Evolutionary conservation across 1,140 invertebrate species (phyloP).

Genomic region (Spodoptera frugiperda): DNA sequence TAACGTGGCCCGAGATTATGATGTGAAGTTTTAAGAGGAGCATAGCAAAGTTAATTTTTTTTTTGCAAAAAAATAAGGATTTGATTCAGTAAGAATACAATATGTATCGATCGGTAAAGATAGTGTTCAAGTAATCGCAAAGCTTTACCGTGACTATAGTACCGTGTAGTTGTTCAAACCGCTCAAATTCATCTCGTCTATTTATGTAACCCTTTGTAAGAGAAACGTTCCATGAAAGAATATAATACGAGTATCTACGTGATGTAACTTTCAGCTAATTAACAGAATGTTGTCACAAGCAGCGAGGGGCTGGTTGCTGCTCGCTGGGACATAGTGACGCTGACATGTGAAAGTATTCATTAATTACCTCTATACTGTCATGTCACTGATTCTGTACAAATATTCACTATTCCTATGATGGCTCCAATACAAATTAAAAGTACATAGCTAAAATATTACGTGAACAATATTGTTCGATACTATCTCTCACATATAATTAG

Average conservation of each 20-base stretch:
- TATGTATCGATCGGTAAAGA: background rate
- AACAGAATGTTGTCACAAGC: conserved; percentile 1
- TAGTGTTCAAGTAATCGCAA: background rate
- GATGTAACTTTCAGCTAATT: conserved; percentile 11
- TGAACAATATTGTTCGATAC: too few relatives aligned
- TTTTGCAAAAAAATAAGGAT: background rate
- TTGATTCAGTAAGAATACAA: too few relatives aligned
- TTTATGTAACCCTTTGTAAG: background rate
- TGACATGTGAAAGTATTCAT: conserved; percentile 9
- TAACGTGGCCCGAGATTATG: conserved; percentile 18
- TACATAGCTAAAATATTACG: too few relatives aligned
- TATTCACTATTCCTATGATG: background rate
- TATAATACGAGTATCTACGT: background rate
- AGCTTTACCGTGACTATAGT: too few relatives aligned
- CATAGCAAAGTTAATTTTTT: background rate
- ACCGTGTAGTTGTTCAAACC: background rate
- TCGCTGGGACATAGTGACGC: background rate
- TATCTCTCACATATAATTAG: too few relatives aligned
- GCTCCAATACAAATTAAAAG: too few relatives aligned
- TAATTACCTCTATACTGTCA: background rate
- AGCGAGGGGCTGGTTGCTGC: background rate
- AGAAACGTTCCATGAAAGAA: conserved; percentile 3
- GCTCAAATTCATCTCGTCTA: background rate
- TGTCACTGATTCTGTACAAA: background rate
- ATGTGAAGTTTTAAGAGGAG: conserved; percentile 23